A percentile compares a stretch with the other conserved stretches of the same genome.
These are phyloP conservation scores for Oryzias javanicus DNA, from an alignment of 2,113 vertebrate genomes.

Conservation along the genomic window DNA sequence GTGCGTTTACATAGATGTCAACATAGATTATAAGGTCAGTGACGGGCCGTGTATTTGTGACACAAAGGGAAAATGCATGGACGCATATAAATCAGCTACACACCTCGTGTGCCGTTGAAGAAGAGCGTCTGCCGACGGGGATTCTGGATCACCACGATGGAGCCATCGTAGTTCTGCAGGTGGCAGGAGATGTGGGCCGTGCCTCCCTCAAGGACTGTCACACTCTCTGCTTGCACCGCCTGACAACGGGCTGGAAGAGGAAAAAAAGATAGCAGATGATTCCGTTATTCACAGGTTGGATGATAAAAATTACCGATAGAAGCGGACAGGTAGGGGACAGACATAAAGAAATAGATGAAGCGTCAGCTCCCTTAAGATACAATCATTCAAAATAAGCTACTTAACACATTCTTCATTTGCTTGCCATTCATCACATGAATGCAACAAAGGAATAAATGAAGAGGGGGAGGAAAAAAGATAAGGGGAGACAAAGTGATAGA, in stretches of 20 bases:
- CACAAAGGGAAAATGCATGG: constrained; percentile 16
- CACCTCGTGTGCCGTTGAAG: constrained; percentile 91
- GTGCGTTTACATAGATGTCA: no score
- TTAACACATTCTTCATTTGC: constrained; percentile 52
- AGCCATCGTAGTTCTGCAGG: constrained; percentile 90
- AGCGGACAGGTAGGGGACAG: constrained; percentile 16
- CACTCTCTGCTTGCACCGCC: constrained; percentile 90
- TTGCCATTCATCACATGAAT: constrained; percentile 45
- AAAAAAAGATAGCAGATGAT: constrained; percentile 34
- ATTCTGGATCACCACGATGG: constrained; percentile 93
- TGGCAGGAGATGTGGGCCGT: constrained; percentile 89
- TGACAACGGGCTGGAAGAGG: constrained; percentile 75
- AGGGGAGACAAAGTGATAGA: constrained; percentile 18
- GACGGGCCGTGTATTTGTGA: background rate
- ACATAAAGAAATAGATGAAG: constrained; percentile 31
- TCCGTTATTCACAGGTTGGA: constrained; percentile 11
- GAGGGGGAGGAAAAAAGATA: constrained; percentile 1
- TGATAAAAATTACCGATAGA: constrained; percentile 12
- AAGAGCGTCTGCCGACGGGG: constrained; percentile 90
- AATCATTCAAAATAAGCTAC: constrained; percentile 52
- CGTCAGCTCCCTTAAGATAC: constrained; percentile 30
- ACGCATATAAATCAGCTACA: no score
- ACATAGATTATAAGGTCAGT: no score
- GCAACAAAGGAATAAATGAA: constrained; percentile 9
- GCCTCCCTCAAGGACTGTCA: constrained; percentile 87